Percentiles rank a stretch among this genome's conserved stretches.
Conservation (phyloP, 2,113 vertebrate genomes). For the Pygoscelis adeliae region DNA sequence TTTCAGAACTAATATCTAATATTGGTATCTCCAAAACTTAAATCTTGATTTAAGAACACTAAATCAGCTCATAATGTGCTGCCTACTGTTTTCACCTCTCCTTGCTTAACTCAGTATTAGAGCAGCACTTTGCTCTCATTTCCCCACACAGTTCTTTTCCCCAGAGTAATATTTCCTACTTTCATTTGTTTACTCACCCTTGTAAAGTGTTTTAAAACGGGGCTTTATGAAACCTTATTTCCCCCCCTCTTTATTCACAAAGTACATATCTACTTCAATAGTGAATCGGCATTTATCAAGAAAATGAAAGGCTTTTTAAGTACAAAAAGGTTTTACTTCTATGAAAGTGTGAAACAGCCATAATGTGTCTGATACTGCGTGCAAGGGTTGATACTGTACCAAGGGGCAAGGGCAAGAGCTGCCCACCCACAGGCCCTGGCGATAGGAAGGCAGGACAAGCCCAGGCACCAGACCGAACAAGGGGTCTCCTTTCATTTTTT, state of each 20-base stretch:
- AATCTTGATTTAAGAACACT: not conserved
- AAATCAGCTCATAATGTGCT: not conserved
- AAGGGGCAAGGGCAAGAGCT: not conserved
- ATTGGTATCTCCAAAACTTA: not conserved
- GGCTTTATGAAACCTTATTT: not conserved
- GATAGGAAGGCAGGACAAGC: not conserved
- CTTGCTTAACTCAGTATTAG: not conserved
- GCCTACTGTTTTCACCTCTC: not conserved
- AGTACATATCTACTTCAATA: not conserved
- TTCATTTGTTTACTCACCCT: not conserved
- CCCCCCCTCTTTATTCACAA: not conserved
- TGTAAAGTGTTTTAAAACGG: not conserved
- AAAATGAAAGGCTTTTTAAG: not conserved
- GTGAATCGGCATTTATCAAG: not conserved
- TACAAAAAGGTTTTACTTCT: not conserved
- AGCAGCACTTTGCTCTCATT: not conserved
- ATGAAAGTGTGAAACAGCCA: not conserved
- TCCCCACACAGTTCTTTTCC: not conserved
- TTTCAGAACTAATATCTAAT: not conserved
- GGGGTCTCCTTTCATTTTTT: not conserved
- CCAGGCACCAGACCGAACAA: fast-evolving
- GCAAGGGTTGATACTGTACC: not conserved
- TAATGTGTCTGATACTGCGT: not conserved
- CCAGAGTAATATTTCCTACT: not conserved
- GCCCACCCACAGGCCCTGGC: not conserved